Base-by-base conservation (phyloP, 2,797 vertebrate genomes). In the Enteromius radiatus region DNA sequence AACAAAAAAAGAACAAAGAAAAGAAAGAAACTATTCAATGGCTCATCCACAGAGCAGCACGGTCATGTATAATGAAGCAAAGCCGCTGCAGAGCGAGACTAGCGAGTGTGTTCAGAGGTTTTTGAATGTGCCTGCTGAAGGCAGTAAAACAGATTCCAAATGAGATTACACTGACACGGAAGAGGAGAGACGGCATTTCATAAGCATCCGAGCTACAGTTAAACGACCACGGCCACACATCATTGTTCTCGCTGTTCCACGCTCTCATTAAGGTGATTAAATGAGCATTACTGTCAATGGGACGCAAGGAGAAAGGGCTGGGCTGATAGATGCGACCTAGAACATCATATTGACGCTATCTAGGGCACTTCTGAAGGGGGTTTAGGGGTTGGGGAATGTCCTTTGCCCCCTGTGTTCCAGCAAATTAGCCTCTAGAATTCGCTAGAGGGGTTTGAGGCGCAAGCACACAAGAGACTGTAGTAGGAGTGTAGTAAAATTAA, bases 271-370 rank as follows among this genome's bases (percentile, higher is more conserved):
- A 67, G 71, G 80, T 82, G 80, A 82, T 82, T 82, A 82, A 76
- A 82, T 82, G 71, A 76, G 71, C 71, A 76, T 82, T 82, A 82
- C 80, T 82, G 80, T 82, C 80, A 82, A 31, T 82, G 47, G 70
- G 36, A 54, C 0, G 47, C 33, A 45, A 56, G 38, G 47, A 82
- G 80, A 76, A 67, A 3, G 15, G 47, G n/a, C 31, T 54, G 15
- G n/a, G 23, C 63, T 56, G 80, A 67, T 75, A 76, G 80, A 82
- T 76, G 71, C 12, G 31, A 56, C 33, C 71, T 74, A 75, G 71
- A 82, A 67, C 80, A 82, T 73, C 33, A 33, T 54, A 36, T 67
- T 56, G 45, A 17, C 26, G 1, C 33, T 75, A 43, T 82, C 41
- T 74, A 63, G 80, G 21, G 31, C 59, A 74, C 10, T 65, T 52